Base-by-base conservation (phyloP, 92 coral and sea anemone genomes). In the Anthopleura xanthogrammica region DNA sequence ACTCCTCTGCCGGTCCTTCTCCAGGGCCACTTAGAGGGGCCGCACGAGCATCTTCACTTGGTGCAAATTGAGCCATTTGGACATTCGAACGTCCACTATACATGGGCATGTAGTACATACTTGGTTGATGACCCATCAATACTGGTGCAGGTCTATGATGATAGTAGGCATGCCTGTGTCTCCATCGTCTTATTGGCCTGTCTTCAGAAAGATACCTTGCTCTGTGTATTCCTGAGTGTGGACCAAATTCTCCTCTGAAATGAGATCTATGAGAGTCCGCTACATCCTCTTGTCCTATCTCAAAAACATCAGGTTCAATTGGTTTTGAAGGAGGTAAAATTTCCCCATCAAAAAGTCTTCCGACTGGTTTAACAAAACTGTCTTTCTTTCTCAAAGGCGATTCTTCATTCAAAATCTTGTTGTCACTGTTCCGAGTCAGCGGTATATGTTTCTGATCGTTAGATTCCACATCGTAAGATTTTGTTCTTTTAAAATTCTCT, bases 231-330 rank as follows among this genome's bases (percentile, higher is more conserved):
- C 82, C 87, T 24, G 82, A 72, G n/a, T 52, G 80, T 54, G 77
- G 68, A 17, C 42, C 16, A 24, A 76, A 58, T 39, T 65, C 57
- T 62, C 24, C 50, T 42, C 23, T 46, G 39, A 16, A 16, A 40
- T 29, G 17, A n/a, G 16, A 8, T 79, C 83, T 65, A 29, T 23
- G 19, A 0, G 89, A 68, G 60, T 83, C 81, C 12, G 13, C 48
- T 72, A 90, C 52, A 13, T 88, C 92, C 60, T 82, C 77, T 62
- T 88, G 89, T 48, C 89, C 81, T 7, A 86, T 74, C 29, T 93
- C 76, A 52, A 90, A 83, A 16, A 90, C 83, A n/a, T 74, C 79
- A 39, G 93, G 91, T 17, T 77, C 36, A 16, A 84, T 84, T 50
- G 58, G 75, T 65, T 66, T 60, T 20, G 65, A 2, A 17, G 87